Conservation (phyloP, 53 echinoderm and acorn worm genomes). For the Antedon mediterranea region DNA sequence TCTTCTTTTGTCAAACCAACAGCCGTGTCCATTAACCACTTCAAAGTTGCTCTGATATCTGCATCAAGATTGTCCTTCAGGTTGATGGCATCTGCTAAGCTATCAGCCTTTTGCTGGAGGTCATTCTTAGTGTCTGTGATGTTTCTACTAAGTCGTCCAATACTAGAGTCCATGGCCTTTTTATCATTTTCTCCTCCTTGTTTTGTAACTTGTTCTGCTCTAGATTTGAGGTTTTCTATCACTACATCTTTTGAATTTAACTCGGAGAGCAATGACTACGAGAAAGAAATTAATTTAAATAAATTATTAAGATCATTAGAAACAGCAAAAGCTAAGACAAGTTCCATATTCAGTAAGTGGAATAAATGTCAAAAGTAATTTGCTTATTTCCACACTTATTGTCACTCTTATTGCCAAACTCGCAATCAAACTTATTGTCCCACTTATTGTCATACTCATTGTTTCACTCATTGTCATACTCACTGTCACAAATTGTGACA, state of each 20-base stretch:
- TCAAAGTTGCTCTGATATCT: conserved; percentile 21
- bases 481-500: too few relatives aligned
- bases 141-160: neutral
- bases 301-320: too few relatives aligned
- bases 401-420: too few relatives aligned
- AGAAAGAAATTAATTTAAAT: neutral
- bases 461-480: too few relatives aligned
- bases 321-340: too few relatives aligned
- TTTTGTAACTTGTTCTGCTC: conserved; percentile 28
- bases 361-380: too few relatives aligned
- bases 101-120: neutral
- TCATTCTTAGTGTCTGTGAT: neutral
- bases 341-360: too few relatives aligned
- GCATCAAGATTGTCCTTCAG: conserved; percentile 40
- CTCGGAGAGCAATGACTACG: conserved; percentile 40
- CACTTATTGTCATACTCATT: too few relatives aligned
- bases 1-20: conserved; percentile 23
- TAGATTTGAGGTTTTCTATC: conserved; percentile 28
- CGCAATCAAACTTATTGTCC: too few relatives aligned
- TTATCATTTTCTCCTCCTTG: conserved; percentile 52
- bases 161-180: conserved; percentile 20
- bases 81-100: neutral
- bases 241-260: conserved; percentile 25
- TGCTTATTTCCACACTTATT: too few relatives aligned
- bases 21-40: conserved; percentile 40